Evolutionary conservation across 2,888 invertebrate species (phyloP), one percentile per base, ranked within the genome.

Genomic region (Ferdinandea cuprea): DNA sequence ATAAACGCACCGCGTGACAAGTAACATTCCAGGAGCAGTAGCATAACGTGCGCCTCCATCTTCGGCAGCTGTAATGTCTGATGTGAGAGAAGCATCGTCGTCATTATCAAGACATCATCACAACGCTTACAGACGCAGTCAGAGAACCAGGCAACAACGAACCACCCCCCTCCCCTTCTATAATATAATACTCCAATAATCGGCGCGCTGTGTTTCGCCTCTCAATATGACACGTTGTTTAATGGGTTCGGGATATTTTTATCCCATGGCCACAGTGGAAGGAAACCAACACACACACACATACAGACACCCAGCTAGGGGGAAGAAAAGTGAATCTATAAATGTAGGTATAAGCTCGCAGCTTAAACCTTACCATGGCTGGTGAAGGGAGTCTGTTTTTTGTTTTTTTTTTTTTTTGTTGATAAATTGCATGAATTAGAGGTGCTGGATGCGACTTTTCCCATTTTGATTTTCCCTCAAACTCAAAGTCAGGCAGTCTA

Each of bases 211-310:
- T 35, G 15, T 19, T 30, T 35, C 17, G 44, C 30, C 30, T 63
- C 40, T n/a, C 56, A 17, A 19, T 58, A 59, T 76, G 71, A 76
- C 80, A 81, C 52, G 65, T 76, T 71, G 69, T 50, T 52, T 65
- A 71, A 81, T 81, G 76, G 76, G 59, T 46, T 65, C 65, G 65
- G 76, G 65, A 81, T 81, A 81, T 81, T 76, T 76, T 81, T 52
- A 65, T 71, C 80, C n/a, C 40, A 61, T 54, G 61, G 68, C n/a
- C n/a, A 63, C 74, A 48, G 28, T 25, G 63, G 59, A 30, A 52
- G 44, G 15, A 52, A 13, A 25, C 54, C 61, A 28, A 35, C 3
- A 61, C 11, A 17, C 21, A 17, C n/a, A 5, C 13, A 30, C 61
- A 5, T 30, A 13, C 35, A 4, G n/a, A 35, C 17, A 25, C 17